phyloP scores from a whole-genome alignment of 2,888 invertebrate species.

The Osedax fenrisi region DNA sequence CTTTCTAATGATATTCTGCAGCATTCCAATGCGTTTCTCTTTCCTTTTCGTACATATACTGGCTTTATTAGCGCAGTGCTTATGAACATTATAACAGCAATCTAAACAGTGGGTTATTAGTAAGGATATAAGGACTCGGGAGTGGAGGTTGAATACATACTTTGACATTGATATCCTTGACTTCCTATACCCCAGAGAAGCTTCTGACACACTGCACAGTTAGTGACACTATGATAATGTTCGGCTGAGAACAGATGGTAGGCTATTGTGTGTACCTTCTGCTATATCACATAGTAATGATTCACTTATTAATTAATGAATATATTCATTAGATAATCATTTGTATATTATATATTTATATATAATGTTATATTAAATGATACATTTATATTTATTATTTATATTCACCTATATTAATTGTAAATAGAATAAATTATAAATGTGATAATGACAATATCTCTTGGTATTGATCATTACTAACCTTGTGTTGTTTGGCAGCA shows the following conservation, averaged over 20 bases:
- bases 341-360: no score
- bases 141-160: constrained; percentile 54
- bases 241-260: constrained; percentile 76
- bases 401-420: no score
- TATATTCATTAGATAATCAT: no score
- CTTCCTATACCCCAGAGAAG: constrained; percentile 89
- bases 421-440: no score
- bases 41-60: background rate
- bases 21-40: background rate
- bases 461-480: background rate
- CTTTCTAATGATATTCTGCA: background rate
- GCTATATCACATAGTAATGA: no score
- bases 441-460: background rate
- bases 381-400: no score
- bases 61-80: background rate
- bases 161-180: constrained; percentile 86
- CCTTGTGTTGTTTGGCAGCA: constrained; percentile 3
- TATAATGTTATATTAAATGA: no score
- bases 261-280: background rate
- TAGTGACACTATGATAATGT: constrained; percentile 75
- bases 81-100: constrained; percentile 9
- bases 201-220: constrained; percentile 82
- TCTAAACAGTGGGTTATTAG: background rate
- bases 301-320: no score
- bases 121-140: background rate